These are phyloP conservation scores for Cherax destructor DNA, from an alignment of 1,140 invertebrate genomes.

Conservation along the genomic window DNA sequence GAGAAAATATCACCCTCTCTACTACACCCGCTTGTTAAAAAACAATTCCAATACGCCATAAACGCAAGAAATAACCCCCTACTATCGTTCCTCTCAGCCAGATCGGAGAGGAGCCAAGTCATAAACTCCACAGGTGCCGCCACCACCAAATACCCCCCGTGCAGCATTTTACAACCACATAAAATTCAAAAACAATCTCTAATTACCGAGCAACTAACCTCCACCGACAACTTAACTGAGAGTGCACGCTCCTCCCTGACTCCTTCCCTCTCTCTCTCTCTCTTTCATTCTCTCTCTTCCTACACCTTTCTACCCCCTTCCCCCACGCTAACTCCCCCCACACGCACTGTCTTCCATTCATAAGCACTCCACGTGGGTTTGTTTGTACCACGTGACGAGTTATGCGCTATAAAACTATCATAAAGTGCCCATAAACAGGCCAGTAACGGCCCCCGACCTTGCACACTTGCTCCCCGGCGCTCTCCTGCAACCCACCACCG, in stretches of 20 bases:
- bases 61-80: slow-evolving; percentile 23
- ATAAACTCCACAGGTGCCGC: slow-evolving; percentile 33
- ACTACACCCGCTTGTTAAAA: slow-evolving; percentile 6
- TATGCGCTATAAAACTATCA: slow-evolving; percentile 70
- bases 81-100: slow-evolving; percentile 13
- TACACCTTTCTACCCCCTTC: background rate
- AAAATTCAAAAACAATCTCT: slow-evolving; percentile 66
- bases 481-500: slow-evolving; percentile 36
- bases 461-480: slow-evolving; percentile 48
- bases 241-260: slow-evolving; percentile 15
- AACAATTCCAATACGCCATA: slow-evolving; percentile 13
- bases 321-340: slow-evolving; percentile 24
- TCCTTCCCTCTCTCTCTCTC: slow-evolving; percentile 22
- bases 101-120: slow-evolving; percentile 38
- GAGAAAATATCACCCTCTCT: slow-evolving; percentile 11
- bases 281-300: background rate
- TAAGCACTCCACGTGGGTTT: slow-evolving; percentile 69
- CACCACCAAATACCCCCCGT: slow-evolving; percentile 61
- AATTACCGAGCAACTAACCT: slow-evolving; percentile 64
- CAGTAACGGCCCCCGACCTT: slow-evolving; percentile 65
- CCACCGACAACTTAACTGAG: slow-evolving; percentile 61
- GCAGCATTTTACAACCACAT: slow-evolving; percentile 66
- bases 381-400: slow-evolving; percentile 69
- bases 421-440: slow-evolving; percentile 69
- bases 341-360: slow-evolving; percentile 66